phyloP scores from a whole-genome alignment of 2,888 invertebrate genomes.

The Caenorhabditis sulstoni region DNA sequence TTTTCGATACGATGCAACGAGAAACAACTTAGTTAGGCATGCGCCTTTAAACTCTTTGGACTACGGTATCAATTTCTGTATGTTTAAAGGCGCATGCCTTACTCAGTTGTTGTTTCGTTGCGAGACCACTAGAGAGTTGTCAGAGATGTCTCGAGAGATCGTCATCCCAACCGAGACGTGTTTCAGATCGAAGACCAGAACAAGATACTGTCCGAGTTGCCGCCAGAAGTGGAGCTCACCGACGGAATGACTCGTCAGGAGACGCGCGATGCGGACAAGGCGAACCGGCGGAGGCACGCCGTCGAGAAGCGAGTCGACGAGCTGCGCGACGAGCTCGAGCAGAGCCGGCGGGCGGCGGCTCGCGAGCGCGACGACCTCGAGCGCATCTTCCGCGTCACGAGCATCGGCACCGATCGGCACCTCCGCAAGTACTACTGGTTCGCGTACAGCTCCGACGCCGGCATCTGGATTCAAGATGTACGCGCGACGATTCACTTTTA shows the following conservation, averaged over 20 bases:
- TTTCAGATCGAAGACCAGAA: slow-evolving; percentile 33
- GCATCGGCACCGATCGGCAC: slow-evolving; percentile 69
- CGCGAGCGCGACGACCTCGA: slow-evolving; percentile 46
- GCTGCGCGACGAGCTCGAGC: slow-evolving; percentile 31
- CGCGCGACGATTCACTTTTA: too few species aligned
- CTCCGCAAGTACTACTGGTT: slow-evolving; percentile 68
- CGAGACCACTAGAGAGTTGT: too few species aligned
- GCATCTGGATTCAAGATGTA: slow-evolving; percentile 72
- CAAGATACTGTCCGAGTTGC: slow-evolving; percentile 20
- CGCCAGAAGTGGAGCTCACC: slow-evolving; percentile 18
- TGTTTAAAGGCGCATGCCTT: too few species aligned
- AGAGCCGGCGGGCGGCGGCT: slow-evolving; percentile 28
- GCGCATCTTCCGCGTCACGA: slow-evolving; percentile 36
- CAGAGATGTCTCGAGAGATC: too few species aligned
- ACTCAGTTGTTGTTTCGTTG: too few species aligned
- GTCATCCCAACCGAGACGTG: too few species aligned
- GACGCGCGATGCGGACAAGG: slow-evolving; percentile 13
- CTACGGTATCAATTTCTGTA: too few species aligned
- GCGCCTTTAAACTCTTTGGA: too few species aligned
- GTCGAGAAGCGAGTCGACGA: slow-evolving; percentile 29
- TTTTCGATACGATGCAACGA: too few species aligned
- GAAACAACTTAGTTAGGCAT: too few species aligned
- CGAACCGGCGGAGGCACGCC: slow-evolving; percentile 5
- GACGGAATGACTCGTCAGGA: slow-evolving; percentile 32
- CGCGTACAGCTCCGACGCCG: slow-evolving; percentile 60